phyloP scores from a whole-genome alignment of 2,888 invertebrate species.

The Agriopis leucophaearia region DNA sequence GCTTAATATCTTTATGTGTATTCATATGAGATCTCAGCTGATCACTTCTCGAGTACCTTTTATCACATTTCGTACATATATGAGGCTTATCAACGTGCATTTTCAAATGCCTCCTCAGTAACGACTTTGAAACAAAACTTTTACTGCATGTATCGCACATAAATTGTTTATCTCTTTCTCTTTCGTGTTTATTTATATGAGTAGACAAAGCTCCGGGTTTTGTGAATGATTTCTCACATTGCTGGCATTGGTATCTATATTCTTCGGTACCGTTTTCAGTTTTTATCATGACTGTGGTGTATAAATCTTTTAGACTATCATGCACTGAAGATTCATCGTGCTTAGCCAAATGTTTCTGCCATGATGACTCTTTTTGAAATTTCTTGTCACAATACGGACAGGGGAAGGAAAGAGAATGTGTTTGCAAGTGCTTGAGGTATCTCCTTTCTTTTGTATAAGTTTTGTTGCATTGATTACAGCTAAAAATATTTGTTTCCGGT shows the following conservation, averaged over 20 bases:
- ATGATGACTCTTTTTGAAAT: constrained; percentile 60
- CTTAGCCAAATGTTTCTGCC: constrained; percentile 69
- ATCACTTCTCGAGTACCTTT: constrained; percentile 85
- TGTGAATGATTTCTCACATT: constrained; percentile 83
- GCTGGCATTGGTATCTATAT: constrained; percentile 72
- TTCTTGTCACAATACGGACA: constrained; percentile 67
- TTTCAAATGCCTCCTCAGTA: constrained; percentile 81
- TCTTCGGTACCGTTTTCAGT: constrained; percentile 51
- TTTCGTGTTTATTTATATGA: constrained; percentile 68
- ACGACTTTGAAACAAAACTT: constrained; percentile 69
- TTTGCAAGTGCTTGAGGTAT: constrained; percentile 76
- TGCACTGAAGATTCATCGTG: constrained; percentile 46
- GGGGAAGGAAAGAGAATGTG: constrained; percentile 62
- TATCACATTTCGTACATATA: constrained; percentile 85
- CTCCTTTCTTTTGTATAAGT: constrained; percentile 76
- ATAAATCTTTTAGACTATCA: constrained; percentile 5
- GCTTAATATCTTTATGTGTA: constrained; percentile 85
- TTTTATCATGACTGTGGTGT: constrained; percentile 40
- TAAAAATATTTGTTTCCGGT: constrained; percentile 44
- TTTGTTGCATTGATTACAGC: constrained; percentile 80
- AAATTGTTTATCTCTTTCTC: constrained; percentile 51
- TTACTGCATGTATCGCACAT: constrained; percentile 82
- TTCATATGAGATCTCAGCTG: constrained; percentile 86
- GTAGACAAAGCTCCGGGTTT: constrained; percentile 81
- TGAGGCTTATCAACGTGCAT: constrained; percentile 84